phyloP scores from a whole-genome alignment of 2,797 vertebrate species.

The Muscicapa comitata region DNA sequence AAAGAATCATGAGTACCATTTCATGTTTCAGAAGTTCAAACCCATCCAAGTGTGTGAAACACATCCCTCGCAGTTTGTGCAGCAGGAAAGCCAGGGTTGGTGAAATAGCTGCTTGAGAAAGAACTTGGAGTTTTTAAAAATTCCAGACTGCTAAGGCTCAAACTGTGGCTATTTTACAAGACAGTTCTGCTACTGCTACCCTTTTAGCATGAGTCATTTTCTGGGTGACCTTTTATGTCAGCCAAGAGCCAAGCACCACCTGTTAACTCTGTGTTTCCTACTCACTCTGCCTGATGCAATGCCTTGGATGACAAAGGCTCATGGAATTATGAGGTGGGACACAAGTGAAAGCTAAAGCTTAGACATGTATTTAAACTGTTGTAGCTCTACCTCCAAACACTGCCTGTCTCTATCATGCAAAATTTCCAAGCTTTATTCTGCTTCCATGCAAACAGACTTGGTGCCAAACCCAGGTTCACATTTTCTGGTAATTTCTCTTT shows the following conservation, averaged over 20 bases:
- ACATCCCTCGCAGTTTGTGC: not conserved
- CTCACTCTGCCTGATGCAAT: not conserved
- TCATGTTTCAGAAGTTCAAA: not conserved
- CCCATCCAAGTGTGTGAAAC: not conserved
- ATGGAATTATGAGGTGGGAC: not conserved
- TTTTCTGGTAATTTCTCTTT: not conserved
- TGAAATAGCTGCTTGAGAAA: not conserved
- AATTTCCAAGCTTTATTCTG: not conserved
- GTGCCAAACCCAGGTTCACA: not conserved
- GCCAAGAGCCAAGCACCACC: constrained; percentile 54
- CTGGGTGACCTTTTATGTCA: constrained; percentile 28
- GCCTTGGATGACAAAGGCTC: not conserved
- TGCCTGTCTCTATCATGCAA: not conserved
- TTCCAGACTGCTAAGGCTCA: not conserved
- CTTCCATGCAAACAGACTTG: not conserved
- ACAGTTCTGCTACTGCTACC: not conserved
- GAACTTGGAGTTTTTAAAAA: not conserved
- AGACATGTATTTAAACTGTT: not conserved
- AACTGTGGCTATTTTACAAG: not conserved
- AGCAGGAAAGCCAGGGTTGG: not conserved
- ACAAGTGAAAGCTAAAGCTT: not conserved
- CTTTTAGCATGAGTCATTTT: constrained; percentile 46
- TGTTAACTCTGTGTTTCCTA: constrained; percentile 44
- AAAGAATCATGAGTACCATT: not conserved
- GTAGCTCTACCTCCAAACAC: not conserved